These are phyloP conservation scores for Atherinomorus stipes DNA, from an alignment of 2,113 vertebrate species.

Conservation along the genomic window DNA sequence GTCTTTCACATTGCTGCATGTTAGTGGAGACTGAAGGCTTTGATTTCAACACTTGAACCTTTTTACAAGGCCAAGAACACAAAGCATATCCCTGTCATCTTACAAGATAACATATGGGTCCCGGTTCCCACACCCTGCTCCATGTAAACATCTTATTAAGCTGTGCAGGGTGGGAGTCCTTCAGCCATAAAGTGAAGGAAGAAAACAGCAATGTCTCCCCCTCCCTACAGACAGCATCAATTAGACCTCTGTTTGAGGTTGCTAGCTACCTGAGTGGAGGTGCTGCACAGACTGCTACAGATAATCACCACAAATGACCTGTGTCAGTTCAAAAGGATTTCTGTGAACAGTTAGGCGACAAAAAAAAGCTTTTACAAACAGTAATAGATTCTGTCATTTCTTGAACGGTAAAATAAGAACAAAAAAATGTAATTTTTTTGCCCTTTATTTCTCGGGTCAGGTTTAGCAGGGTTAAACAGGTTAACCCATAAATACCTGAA, in stretches of 20 bases:
- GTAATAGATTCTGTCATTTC: too few relatives aligned
- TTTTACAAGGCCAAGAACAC: constrained; percentile 44
- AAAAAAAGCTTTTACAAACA: background rate
- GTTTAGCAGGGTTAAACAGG: too few relatives aligned
- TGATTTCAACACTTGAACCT: constrained; percentile 56
- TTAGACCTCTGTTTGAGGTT: constrained; percentile 57
- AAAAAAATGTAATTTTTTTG: too few relatives aligned
- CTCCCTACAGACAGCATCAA: constrained; percentile 62
- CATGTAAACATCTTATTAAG: constrained; percentile 75
- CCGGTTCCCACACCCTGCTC: constrained; percentile 70
- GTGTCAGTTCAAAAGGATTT: constrained; percentile 35
- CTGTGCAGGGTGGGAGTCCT: constrained; percentile 31
- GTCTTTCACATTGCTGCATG: constrained; percentile 25
- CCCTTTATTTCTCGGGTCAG: too few relatives aligned
- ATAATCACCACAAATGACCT: constrained; percentile 56
- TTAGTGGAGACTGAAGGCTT: constrained; percentile 5
- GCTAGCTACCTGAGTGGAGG: constrained; percentile 28
- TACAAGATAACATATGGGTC: constrained; percentile 48
- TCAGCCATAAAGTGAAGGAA: constrained; percentile 49
- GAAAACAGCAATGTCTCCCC: constrained; percentile 19
- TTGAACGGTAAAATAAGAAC: too few relatives aligned
- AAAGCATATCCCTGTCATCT: constrained; percentile 71
- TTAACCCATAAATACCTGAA: too few relatives aligned
- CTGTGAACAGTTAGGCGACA: background rate
- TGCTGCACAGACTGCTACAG: constrained; percentile 40